A percentile compares a stretch with the other conserved stretches of the same genome.
phyloP scores from a whole-genome alignment of 2,113 vertebrate genomes.

The Cathartes aura region DNA sequence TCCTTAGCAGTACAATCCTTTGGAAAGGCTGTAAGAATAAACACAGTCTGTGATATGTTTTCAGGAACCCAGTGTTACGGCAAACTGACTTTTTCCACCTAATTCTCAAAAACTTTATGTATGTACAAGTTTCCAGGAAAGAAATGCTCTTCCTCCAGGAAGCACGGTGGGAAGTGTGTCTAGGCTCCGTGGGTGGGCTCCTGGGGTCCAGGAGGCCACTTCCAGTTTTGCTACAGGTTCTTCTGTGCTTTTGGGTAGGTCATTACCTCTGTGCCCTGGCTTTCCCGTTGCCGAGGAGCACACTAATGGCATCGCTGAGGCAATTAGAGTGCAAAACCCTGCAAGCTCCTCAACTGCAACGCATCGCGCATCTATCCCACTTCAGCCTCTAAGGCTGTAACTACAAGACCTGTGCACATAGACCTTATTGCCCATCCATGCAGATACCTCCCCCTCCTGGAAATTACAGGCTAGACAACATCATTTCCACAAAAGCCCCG shows the following conservation, averaged over 20 bases:
- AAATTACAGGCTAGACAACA: background rate
- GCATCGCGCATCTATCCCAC: fast-evolving
- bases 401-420: too few relatives aligned
- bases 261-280: background rate
- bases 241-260: background rate
- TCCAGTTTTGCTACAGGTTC: background rate
- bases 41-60: background rate
- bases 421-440: background rate
- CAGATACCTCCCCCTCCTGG: background rate
- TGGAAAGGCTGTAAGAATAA: background rate
- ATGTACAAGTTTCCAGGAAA: background rate
- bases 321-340: background rate
- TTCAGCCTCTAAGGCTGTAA: background rate
- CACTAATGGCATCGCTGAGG: background rate
- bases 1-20: background rate
- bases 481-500: background rate
- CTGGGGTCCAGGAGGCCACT: background rate
- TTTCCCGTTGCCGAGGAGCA: background rate
- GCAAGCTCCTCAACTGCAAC: background rate
- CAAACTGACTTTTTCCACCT: background rate
- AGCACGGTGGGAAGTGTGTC: background rate
- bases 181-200: background rate
- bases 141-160: background rate
- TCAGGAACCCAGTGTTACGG: background rate
- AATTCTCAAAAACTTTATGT: background rate